These are phyloP conservation scores for Drosophila ogumai DNA, from an alignment of 1,140 invertebrate species.

Conservation along the genomic window DNA sequence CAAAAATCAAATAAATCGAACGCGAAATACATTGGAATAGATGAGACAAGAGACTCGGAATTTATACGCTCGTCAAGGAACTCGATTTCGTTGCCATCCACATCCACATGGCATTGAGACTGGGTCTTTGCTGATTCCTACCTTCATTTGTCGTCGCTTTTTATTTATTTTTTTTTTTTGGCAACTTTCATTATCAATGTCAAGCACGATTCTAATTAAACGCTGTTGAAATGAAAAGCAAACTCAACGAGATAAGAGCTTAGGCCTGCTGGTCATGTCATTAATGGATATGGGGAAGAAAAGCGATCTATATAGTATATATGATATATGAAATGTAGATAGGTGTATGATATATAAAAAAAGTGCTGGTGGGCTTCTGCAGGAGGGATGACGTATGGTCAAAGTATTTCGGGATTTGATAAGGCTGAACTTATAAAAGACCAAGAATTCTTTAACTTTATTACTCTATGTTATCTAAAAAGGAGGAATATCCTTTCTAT, in stretches of 20 bases:
- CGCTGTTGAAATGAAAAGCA: conserved; percentile 30
- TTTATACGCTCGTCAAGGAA: conserved; percentile 17
- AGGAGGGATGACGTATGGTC: conserved; percentile 8
- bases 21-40: conserved; percentile 27
- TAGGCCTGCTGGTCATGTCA: conserved; percentile 26
- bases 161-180: conserved; percentile 14
- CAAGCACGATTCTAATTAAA: conserved; percentile 67
- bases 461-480: background rate
- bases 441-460: background rate
- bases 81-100: conserved; percentile 43
- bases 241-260: conserved; percentile 45
- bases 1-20: conserved; percentile 29
- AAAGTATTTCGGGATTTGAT: conserved; percentile 14
- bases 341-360: no score
- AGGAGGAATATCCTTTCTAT: background rate
- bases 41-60: conserved; percentile 27
- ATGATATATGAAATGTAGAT: background rate
- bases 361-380: background rate
- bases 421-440: background rate
- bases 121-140: conserved; percentile 15
- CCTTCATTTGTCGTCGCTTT: background rate
- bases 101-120: conserved; percentile 40
- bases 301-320: background rate
- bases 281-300: conserved; percentile 58
- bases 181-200: conserved; percentile 77